phyloP scores from a whole-genome alignment of 1,140 invertebrate genomes.

The Brachionus plicatilis region DNA sequence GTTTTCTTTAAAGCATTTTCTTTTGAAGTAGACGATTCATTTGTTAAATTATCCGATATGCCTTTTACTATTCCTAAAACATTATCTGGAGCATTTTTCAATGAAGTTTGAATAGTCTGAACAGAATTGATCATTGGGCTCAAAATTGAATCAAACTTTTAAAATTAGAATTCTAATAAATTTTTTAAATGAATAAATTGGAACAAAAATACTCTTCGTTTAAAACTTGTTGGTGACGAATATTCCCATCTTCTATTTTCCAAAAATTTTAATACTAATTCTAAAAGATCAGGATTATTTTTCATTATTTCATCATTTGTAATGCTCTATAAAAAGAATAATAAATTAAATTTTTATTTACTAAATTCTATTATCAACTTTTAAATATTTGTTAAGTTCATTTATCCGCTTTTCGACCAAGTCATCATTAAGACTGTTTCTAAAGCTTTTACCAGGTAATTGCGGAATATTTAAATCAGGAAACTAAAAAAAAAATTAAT shows the following conservation, averaged over 20 bases:
- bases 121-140: conserved; percentile 76
- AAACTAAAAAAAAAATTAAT: conserved; percentile 57
- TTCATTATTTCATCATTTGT: conserved; percentile 63
- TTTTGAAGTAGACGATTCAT: background rate
- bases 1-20: background rate
- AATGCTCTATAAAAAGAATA: conserved; percentile 60
- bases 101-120: conserved; percentile 66
- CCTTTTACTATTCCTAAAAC: conserved; percentile 56
- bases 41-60: conserved; percentile 17
- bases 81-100: conserved; percentile 75
- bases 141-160: conserved; percentile 58
- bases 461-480: conserved; percentile 69
- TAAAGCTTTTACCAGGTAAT: conserved; percentile 86
- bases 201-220: conserved; percentile 49
- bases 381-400: conserved; percentile 70
- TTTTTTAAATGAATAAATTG: conserved; percentile 43
- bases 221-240: conserved; percentile 55
- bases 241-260: conserved; percentile 71
- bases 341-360: background rate
- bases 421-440: conserved; percentile 80
- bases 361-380: background rate
- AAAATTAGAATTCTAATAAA: background rate
- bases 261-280: conserved; percentile 69
- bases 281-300: conserved; percentile 64
- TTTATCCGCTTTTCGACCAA: conserved; percentile 79